Conservation (phyloP, 2,888 invertebrate genomes). For the Carterocephalus palaemon region DNA sequence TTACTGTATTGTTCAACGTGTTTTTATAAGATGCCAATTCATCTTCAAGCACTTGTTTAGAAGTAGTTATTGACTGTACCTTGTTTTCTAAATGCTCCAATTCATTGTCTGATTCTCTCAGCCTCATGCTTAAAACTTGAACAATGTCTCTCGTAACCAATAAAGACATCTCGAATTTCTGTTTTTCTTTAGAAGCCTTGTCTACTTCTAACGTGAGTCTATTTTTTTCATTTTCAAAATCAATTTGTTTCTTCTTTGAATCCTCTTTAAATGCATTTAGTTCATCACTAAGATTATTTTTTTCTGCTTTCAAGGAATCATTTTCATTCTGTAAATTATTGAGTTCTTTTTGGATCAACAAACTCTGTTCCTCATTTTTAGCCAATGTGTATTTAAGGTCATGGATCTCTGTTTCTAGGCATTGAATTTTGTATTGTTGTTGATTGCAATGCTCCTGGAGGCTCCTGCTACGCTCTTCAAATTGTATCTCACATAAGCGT, state of each 20-base stretch:
- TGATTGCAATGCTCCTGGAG: constrained; percentile 60
- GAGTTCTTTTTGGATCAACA: constrained; percentile 50
- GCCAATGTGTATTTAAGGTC: constrained; percentile 54
- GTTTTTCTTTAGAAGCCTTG: constrained; percentile 70
- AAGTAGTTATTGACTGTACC: constrained; percentile 48
- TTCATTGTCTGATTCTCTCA: constrained; percentile 80
- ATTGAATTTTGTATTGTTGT: constrained; percentile 54
- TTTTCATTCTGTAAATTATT: constrained; percentile 50
- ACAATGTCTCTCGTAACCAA: constrained; percentile 78
- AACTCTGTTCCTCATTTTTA: constrained; percentile 53
- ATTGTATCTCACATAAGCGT: constrained; percentile 69
- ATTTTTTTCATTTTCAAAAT: constrained; percentile 66
- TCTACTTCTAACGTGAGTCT: constrained; percentile 67
- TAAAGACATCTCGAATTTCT: constrained; percentile 79
- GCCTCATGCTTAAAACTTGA: constrained; percentile 76
- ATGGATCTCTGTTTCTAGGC: constrained; percentile 55
- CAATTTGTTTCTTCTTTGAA: constrained; percentile 54
- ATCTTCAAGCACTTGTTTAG: constrained; percentile 57
- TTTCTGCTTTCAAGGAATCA: constrained; percentile 48
- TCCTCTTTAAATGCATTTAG: constrained; percentile 57
- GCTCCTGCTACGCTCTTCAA: constrained; percentile 61
- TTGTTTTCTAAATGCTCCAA: constrained; percentile 76
- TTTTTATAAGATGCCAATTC: constrained; percentile 59
- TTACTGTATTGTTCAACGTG: constrained; percentile 52
- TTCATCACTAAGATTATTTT: constrained; percentile 45